Evolutionary conservation across 2,113 vertebrate genomes (phyloP).

Genomic region (Apaloderma vittatum): DNA sequence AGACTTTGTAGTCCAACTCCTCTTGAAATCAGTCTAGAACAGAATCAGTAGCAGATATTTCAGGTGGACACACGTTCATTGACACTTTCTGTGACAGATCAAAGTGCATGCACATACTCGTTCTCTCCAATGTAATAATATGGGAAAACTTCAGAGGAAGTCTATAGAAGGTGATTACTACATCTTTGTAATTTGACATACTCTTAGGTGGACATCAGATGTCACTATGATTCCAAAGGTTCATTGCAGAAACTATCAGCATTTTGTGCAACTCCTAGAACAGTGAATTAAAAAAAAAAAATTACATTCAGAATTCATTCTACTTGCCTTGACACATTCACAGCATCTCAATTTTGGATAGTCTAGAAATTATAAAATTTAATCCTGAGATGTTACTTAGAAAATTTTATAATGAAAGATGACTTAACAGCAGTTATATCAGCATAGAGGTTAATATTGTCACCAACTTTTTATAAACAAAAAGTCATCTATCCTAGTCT

Average conservation of each 20-base stretch:
- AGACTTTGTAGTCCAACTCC: background rate
- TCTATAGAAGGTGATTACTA: background rate
- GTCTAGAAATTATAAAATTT: conserved; percentile 3
- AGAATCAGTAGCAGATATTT: background rate
- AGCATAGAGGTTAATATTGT: conserved; percentile 27
- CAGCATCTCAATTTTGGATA: background rate
- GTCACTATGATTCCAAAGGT: background rate
- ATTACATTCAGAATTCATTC: background rate
- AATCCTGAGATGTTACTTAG: conserved; percentile 16
- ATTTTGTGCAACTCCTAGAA: background rate
- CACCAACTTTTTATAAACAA: conserved; percentile 16
- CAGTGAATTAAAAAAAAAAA: background rate
- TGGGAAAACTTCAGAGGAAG: background rate
- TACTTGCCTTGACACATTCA: background rate
- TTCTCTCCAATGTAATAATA: background rate
- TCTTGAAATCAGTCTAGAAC: background rate
- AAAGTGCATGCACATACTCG: background rate
- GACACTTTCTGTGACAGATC: background rate
- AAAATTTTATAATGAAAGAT: background rate
- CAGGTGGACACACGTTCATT: background rate
- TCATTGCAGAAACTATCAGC: background rate
- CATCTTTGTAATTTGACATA: background rate
- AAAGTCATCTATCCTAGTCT: conserved; percentile 18
- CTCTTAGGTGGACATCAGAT: fast-evolving
- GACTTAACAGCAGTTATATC: background rate